Evolutionary conservation across 2,888 invertebrate species (phyloP), one percentile per base, ranked within the genome.

Genomic region (Tridacna gigas): DNA sequence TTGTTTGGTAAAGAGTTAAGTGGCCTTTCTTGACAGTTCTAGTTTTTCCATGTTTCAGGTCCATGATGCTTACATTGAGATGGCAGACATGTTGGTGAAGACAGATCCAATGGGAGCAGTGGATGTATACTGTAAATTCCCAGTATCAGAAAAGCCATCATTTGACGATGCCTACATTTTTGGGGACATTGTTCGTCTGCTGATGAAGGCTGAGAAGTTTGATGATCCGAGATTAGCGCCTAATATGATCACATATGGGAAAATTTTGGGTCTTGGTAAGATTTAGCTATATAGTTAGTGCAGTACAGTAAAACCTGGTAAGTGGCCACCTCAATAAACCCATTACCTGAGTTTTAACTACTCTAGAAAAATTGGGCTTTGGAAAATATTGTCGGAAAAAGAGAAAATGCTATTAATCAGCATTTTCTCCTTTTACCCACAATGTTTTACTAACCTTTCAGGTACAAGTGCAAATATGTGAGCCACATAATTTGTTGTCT

Each of bases 111-210:
- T 93, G 79, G 93, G 90, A 37, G 94, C 94, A 22, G 94, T 95
- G 11, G 94, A 95, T 82, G 91, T 94, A 11, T 94, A 94, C 83
- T 88, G 91, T 86, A 93, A 93, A 80, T 94, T 94, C 84, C 94
- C 94, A 0, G 89, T 93, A 37, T 89, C 93, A 15, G 93, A 93
- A 11, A 91, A 92, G 15, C 93, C 93, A 12, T 89, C 91, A 0
- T 94, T 94, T 89, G 94, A 95, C 84, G 94, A 95, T 90, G 94
- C 94, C 15, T 95, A 91, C 88, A 94, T 95, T 56, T 93, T 93
- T 84, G 94, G 94, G 28, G 94, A 95, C 78, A 93, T 95, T 74
- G 92, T 94, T 0, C 87, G 93, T 18, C 87, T 94, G 37, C 86
- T 94, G 79, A 94, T 95, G 89, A 94, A 94, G 84, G 88, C 89